Conservation (phyloP, 2,113 vertebrate species). For the Melanotaenia duboulayi region DNA sequence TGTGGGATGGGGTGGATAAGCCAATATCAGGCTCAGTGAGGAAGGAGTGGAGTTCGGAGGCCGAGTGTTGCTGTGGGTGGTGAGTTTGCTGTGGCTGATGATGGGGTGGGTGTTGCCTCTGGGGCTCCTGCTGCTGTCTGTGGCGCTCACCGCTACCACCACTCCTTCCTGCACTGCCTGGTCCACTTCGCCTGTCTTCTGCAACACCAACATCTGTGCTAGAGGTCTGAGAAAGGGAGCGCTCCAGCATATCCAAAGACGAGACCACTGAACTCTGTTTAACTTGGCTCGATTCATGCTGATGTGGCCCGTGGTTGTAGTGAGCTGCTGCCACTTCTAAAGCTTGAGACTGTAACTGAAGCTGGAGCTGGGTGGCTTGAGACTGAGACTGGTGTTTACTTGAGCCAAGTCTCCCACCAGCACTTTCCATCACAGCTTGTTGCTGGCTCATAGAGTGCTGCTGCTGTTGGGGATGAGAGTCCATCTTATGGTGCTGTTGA, state of each 20-base stretch:
- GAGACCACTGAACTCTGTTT: conserved; percentile 85
- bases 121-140: conserved; percentile 76
- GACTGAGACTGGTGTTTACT: conserved; percentile 80
- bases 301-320: conserved; percentile 84
- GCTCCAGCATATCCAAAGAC: conserved; percentile 84
- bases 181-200: conserved; percentile 71
- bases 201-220: conserved; percentile 72
- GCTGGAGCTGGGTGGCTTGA: conserved; percentile 86
- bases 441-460: conserved; percentile 85
- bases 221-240: conserved; percentile 82
- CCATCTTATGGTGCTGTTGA: conserved; percentile 73
- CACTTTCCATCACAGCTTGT: conserved; percentile 81
- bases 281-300: conserved; percentile 80
- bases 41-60: conserved; percentile 83
- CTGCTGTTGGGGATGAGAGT: conserved; percentile 74
- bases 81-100: conserved; percentile 66
- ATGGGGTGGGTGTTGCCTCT: conserved; percentile 79
- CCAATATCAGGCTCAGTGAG: conserved; percentile 82
- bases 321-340: conserved; percentile 86
- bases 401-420: conserved; percentile 71
- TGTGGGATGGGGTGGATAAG: conserved; percentile 77
- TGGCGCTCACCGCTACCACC: conserved; percentile 71
- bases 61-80: conserved; percentile 76
- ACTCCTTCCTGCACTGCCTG: conserved; percentile 66
- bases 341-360: conserved; percentile 87